Conservation (phyloP, 2,797 vertebrate genomes). For the Amblyopsis hoosieri region DNA sequence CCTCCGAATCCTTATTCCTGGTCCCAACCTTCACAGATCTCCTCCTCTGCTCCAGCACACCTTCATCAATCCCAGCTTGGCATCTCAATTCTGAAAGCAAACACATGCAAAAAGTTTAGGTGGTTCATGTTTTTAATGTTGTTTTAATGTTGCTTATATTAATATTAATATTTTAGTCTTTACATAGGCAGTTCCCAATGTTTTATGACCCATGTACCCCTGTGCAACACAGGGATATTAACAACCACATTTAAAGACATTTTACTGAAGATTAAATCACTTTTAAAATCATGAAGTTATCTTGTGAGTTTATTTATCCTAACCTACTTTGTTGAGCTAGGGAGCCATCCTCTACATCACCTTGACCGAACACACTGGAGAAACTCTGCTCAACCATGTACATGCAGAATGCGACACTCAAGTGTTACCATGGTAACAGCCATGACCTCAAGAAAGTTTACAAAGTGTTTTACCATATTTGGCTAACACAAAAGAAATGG, state of each 20-base stretch:
- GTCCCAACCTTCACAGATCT: conserved; percentile 36
- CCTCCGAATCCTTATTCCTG: conserved; percentile 25
- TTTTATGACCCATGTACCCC: no score
- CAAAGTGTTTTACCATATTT: neutral
- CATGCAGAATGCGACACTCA: neutral
- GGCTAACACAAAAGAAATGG: conserved; percentile 1
- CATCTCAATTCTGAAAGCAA: conserved; percentile 63
- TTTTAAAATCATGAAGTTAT: no score
- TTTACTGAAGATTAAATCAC: no score
- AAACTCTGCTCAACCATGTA: neutral
- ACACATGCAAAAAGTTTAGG: conserved; percentile 27
- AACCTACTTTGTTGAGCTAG: no score
- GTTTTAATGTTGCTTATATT: no score
- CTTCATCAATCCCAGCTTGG: conserved; percentile 61
- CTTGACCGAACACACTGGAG: no score
- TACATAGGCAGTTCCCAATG: no score
- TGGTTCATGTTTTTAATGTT: conserved; percentile 17
- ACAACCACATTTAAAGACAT: no score
- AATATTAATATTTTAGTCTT: no score
- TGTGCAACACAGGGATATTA: no score
- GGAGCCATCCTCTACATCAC: no score
- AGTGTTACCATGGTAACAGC: conserved; percentile 10
- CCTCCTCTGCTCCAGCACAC: conserved; percentile 45
- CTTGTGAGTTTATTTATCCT: no score
- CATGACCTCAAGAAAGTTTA: neutral